Evolutionary conservation across 2,113 vertebrate species (phyloP).

Genomic region (Choloepus hoffmanni): DNA sequence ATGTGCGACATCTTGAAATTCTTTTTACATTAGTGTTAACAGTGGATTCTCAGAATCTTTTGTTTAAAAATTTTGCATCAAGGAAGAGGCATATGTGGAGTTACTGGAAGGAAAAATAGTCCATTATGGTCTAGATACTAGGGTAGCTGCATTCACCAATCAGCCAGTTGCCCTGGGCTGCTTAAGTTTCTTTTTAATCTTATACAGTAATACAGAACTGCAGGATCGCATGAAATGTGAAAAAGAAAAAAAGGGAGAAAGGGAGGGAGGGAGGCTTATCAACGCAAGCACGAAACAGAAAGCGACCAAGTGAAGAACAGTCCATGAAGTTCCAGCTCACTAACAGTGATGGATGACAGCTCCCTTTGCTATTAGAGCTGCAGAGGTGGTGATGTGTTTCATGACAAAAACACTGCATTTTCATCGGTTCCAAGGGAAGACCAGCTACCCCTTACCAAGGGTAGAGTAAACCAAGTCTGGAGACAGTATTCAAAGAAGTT

Average conservation of each 20-base stretch:
- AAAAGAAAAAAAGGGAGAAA: not conserved
- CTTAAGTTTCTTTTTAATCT: constrained; percentile 69
- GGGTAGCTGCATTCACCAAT: constrained; percentile 24
- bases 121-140: constrained; percentile 20
- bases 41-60: constrained; percentile 44
- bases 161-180: constrained; percentile 64
- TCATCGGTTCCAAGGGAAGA: not conserved
- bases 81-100: not conserved
- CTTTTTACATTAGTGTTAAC: constrained; percentile 27
- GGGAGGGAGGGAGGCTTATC: not conserved
- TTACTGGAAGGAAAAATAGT: constrained; percentile 49
- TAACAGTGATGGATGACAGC: not conserved
- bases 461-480: not conserved
- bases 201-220: constrained; percentile 24
- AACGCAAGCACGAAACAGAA: not conserved
- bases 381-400: not conserved
- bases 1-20: constrained; percentile 44
- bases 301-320: not conserved
- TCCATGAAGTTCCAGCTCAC: not conserved
- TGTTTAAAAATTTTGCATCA: constrained; percentile 30
- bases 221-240: constrained; percentile 40
- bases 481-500: not conserved
- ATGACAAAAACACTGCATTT: not conserved
- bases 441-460: too few relatives aligned
- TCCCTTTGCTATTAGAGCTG: not conserved